Conservation (phyloP, 2,113 vertebrate species). For the Ochotona princeps region DNA sequence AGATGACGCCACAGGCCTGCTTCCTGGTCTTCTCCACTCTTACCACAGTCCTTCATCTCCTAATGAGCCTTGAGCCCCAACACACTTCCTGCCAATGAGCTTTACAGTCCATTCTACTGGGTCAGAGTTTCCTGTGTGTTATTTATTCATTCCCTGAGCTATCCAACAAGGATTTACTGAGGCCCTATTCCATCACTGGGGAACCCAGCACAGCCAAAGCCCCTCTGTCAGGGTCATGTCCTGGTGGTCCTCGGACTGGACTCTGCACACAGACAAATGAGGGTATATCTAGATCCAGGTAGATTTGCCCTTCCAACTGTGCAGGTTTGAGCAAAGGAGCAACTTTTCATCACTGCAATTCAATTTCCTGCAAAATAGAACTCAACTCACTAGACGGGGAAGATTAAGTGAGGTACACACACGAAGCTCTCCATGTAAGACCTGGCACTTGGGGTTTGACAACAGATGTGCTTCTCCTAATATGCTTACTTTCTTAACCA, state of each 20-base stretch:
- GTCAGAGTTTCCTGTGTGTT: background rate
- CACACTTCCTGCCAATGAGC: background rate
- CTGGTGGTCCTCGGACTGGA: background rate
- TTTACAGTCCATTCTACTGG: background rate
- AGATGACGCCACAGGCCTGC: background rate
- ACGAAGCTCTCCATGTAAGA: background rate
- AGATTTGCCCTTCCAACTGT: background rate
- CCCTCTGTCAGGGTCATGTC: background rate
- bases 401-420: background rate
- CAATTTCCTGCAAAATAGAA: background rate
- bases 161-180: background rate
- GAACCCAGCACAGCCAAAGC: background rate
- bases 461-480: background rate
- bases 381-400: background rate
- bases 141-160: background rate
- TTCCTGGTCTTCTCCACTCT: background rate
- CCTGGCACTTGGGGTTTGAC: background rate
- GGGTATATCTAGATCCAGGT: background rate
- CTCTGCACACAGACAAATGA: background rate
- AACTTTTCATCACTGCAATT: background rate
- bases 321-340: background rate
- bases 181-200: background rate
- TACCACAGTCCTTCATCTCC: background rate
- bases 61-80: background rate
- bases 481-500: background rate